Base-by-base conservation (phyloP, 2,797 vertebrate genomes). In the Jordanella pulchra region DNA sequence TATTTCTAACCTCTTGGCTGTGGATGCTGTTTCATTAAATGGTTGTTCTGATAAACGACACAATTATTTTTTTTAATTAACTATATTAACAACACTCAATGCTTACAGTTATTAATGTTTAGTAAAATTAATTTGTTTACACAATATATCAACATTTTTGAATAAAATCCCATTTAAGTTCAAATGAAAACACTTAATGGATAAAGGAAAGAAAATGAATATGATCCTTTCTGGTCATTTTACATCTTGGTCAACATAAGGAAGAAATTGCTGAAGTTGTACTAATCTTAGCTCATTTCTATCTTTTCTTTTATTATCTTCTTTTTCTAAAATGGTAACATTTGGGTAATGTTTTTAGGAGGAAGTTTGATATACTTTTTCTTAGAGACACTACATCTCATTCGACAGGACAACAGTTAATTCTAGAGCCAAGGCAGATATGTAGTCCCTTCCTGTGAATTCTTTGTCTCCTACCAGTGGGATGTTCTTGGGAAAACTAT, bases 1-100 rank as follows among this genome's bases (percentile, higher is more conserved):
- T 48, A 28, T 47, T 67, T 74, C 71, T 71, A 13, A 75, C 44
- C 74, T 71, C 27, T 39, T 32, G 75, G 60, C 48, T 65, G 47
- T 54, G 35, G 64, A 67, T 65, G 58, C 27, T 55, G 3, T 18
- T 64, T 63, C 61, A 67, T 69, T 75, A 9, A 84, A 81, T 73
- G 75, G 75, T 77, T 45, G 67, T 71, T 76, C 70, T 65, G 58
- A 67, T 78, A 71, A 55, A 64, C 69, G 75, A 71, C 67, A 61
- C 80, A 75, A 75, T 30, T 44, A 80, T 63, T 67, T 48, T n/a
- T 21, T 10, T 12, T 21, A 61, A 17, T 21, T 23, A 50, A 50
- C 48, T 21, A 50, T 50, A 6, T 21, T 21, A 50, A 6, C 21
- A 23, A 51, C 50, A 51, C 23, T 51, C 21, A 23, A 5, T 7